These are phyloP conservation scores for Athalia circularis DNA, from an alignment of 2,888 invertebrate genomes.

Conservation along the genomic window DNA sequence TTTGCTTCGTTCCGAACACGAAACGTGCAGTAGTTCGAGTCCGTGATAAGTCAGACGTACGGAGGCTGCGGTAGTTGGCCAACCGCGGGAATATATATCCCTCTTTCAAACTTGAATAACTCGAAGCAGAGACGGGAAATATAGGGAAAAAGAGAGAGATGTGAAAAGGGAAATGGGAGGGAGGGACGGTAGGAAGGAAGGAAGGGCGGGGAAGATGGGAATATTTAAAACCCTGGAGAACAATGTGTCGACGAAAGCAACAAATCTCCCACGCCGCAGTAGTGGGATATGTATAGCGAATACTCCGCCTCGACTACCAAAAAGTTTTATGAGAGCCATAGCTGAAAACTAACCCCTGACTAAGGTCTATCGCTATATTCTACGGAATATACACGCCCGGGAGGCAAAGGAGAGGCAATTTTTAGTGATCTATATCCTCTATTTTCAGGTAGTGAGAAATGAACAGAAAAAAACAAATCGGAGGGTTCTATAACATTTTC, in stretches of 20 bases:
- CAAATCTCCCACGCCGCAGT: conserved; percentile 27
- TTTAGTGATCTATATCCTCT: not conserved
- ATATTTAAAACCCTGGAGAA: conserved; percentile 38
- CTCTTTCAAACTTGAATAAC: no score
- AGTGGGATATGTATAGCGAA: not conserved
- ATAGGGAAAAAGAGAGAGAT: not conserved
- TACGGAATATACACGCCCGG: not conserved
- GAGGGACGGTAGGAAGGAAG: not conserved
- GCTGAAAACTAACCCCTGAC: not conserved
- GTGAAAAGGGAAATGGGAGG: conserved; percentile 11
- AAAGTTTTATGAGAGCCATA: conserved; percentile 4
- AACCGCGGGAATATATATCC: no score
- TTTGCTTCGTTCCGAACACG: no score
- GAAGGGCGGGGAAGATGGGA: conserved; percentile 2
- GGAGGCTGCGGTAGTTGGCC: no score
- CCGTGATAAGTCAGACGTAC: no score
- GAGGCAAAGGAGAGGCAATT: conserved; percentile 7
- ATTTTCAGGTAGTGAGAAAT: not conserved
- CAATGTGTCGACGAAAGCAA: conserved; percentile 36
- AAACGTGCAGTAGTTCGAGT: no score
- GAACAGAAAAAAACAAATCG: not conserved
- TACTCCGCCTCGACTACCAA: not conserved
- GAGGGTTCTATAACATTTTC: not conserved
- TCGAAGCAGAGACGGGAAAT: not conserved
- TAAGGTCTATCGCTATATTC: no score